Percentiles rank a stretch among this genome's conserved stretches.
Conservation (phyloP, 2,113 vertebrate species). For the Cyprinus carpio region DNA sequence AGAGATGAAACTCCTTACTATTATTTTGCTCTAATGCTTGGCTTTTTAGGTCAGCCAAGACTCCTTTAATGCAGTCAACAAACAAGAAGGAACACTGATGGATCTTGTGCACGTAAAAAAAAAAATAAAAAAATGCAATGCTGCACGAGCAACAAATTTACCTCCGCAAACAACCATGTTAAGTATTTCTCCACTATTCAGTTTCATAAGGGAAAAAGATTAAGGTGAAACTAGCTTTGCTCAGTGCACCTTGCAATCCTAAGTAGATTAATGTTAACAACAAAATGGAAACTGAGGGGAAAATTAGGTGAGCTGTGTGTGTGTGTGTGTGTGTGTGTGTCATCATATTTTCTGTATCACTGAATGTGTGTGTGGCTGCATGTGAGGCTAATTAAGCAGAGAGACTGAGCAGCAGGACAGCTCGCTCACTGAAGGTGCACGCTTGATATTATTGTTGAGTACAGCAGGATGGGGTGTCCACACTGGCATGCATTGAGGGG, state of each 20-base stretch:
- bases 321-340: constrained; percentile 57
- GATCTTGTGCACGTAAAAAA: constrained; percentile 34
- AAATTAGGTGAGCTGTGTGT: constrained; percentile 29
- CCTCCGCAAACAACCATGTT: constrained; percentile 20
- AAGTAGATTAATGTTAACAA: constrained; percentile 43
- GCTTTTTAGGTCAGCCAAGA: constrained; percentile 51
- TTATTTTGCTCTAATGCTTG: constrained; percentile 51
- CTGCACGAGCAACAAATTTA: constrained; percentile 9
- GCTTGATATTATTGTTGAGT: constrained; percentile 52
- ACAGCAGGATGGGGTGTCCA: constrained; percentile 30
- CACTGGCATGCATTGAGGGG: constrained; percentile 43
- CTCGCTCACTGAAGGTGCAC: constrained; percentile 51
- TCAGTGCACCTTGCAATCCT: constrained; percentile 44
- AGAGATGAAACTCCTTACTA: constrained; percentile 47
- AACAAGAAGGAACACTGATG: constrained; percentile 31
- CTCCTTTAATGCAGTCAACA: constrained; percentile 24
- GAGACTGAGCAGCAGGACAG: constrained; percentile 39
- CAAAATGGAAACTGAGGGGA: constrained; percentile 37
- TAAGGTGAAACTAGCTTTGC: constrained; percentile 39
- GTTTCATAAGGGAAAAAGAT: constrained; percentile 31
- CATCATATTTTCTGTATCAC: constrained; percentile 22
- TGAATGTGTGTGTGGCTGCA: constrained; percentile 8
- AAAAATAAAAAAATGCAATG: constrained; percentile 7
- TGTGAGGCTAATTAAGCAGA: constrained; percentile 58
- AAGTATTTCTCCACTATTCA: constrained; percentile 37